A percentile compares a stretch with the other conserved stretches of the same genome.
phyloP scores from a whole-genome alignment of 2,888 invertebrate species.

The Pristionchus exspectatus region DNA sequence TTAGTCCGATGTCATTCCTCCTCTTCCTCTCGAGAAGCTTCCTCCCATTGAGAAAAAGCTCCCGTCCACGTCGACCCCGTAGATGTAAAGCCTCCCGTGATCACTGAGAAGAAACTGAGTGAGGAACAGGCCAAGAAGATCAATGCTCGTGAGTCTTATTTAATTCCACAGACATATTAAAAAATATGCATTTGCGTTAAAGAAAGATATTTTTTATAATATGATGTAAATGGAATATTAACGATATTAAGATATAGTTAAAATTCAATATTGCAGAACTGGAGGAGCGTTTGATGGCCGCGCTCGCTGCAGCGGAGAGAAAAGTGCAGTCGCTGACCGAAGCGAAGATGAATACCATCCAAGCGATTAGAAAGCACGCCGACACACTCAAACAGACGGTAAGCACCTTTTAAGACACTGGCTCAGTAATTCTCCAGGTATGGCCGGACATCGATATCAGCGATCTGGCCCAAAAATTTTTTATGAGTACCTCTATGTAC shows the following conservation, averaged over 20 bases:
- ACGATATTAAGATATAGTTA: too few relatives aligned
- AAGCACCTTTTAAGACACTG: neutral
- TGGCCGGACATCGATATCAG: too few relatives aligned
- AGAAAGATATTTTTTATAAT: neutral
- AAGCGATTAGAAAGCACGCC: constrained; percentile 79
- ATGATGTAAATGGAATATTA: too few relatives aligned
- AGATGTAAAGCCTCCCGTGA: constrained; percentile 62
- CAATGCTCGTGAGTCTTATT: constrained; percentile 42
- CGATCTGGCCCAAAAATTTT: too few relatives aligned
- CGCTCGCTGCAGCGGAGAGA: constrained; percentile 68
- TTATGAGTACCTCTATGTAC: too few relatives aligned
- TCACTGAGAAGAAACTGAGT: constrained; percentile 6
- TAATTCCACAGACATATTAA: neutral
- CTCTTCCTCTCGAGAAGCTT: constrained; percentile 55
- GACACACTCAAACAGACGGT: constrained; percentile 80
- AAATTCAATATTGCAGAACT: constrained; percentile 60
- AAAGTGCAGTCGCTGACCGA: constrained; percentile 67
- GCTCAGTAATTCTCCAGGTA: too few relatives aligned
- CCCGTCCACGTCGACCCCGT: constrained; percentile 69
- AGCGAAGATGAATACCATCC: constrained; percentile 69
- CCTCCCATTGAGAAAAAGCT: constrained; percentile 61
- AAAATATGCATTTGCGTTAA: too few relatives aligned
- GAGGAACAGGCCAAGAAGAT: constrained; percentile 47
- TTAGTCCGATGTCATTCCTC: constrained; percentile 17
- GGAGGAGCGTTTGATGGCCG: constrained; percentile 65